Base-by-base conservation (phyloP, 2,797 vertebrate species). In the Pipistrellus kuhlii region DNA sequence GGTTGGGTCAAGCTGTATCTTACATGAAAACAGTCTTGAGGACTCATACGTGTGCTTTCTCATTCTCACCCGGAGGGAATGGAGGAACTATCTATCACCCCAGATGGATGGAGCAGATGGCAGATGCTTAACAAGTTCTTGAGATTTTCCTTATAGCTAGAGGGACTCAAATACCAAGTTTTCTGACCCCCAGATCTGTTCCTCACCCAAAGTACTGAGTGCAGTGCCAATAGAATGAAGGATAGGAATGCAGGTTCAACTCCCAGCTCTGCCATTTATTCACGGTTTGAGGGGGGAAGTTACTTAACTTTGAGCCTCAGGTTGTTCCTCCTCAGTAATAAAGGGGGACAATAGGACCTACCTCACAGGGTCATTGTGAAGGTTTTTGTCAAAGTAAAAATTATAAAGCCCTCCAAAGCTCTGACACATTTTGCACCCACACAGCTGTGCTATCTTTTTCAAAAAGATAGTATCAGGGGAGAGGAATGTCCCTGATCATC, bases 351-450 rank as follows among this genome's bases (percentile, higher is more conserved):
- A 30, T 18, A 71, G 23, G 35, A 51, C 62, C 30, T 62, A 6
- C 18, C 14, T 77, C 55, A 64, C 25, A 62, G 23, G 35, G 44
- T 27, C 77, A 3, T 64, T 68, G 18, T 73, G 51, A 87, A 90
- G 35, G 10, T 90, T 68, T 92, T 62, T 25, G 8, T 62, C 35
- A 62, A 71, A 38, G 13, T 68, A 62, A 41, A 88, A 55, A 59
- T 81, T 48, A 17, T 75, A 95, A 93, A 82, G n/a, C 30, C 21
- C 13, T 88, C 44, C n/a, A 72, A 77, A 88, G 21, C 46, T 85
- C 2, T 78, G 44, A 17, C 32, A 85, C 77, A n/a, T 46, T 71
- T 73, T 76, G 59, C 64, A 86, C 1, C 32, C 51, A 27, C 38
- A n/a, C 3, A 64, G 32, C 44, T 80, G 17, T 57, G 68, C 48